Conservation (phyloP, 2,113 vertebrate genomes). For the Henicopernis longicauda region DNA sequence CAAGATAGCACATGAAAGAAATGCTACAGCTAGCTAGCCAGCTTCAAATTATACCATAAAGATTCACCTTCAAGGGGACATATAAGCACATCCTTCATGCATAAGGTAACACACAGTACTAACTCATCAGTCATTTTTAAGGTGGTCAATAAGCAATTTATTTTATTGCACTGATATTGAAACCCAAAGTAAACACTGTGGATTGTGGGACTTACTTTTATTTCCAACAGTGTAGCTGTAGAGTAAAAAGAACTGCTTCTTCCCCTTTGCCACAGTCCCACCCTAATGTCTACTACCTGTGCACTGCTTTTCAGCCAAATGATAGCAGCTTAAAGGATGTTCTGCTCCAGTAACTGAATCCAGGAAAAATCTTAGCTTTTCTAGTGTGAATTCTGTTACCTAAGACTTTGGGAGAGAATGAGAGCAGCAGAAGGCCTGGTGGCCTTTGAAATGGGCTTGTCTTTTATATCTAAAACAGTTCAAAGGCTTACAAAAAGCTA, state of each 20-base stretch:
- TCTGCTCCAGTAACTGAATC: neutral
- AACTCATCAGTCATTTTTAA: conserved; percentile 10
- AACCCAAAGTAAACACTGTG: neutral
- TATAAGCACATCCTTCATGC: neutral
- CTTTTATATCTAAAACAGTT: conserved; percentile 43
- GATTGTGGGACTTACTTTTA: neutral
- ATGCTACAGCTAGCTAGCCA: neutral
- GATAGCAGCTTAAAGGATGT: neutral
- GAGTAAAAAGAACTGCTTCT: neutral
- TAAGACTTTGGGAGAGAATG: neutral
- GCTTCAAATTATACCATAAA: neutral
- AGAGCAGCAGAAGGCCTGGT: conserved; percentile 12
- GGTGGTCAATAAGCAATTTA: conserved; percentile 29
- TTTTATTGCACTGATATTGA: neutral
- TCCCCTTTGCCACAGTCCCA: neutral
- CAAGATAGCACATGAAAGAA: neutral
- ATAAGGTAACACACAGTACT: neutral
- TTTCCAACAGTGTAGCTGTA: neutral
- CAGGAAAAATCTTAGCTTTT: neutral
- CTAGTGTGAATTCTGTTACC: neutral
- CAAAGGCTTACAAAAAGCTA: conserved; percentile 45
- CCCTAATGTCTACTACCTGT: neutral
- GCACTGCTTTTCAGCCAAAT: neutral
- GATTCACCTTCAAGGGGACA: neutral
- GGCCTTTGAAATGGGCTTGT: conserved; percentile 37